Base-by-base conservation (phyloP, 2,888 invertebrate species). In the Torymus aiolomorphi region DNA sequence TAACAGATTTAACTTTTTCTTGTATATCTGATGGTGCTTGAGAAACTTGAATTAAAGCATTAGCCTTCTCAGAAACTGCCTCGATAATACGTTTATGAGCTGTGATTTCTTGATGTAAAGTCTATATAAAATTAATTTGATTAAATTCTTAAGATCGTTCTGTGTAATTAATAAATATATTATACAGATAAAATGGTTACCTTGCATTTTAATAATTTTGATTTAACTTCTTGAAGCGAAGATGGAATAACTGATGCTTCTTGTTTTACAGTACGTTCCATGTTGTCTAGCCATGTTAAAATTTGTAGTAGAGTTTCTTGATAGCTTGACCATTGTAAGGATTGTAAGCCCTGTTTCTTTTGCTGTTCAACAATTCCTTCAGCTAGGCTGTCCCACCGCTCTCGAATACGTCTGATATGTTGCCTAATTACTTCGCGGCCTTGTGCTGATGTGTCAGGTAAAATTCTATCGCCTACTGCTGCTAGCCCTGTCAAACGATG, bases 21-120 rank as follows among this genome's bases (percentile, higher is more conserved):
- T 94, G 92, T 83, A 96, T 94, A 88, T 95, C 94, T 0, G 86
- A 84, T 10, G 89, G 88, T 12, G 91, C 91, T 85, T 92, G 92
- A 56, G 93, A 91, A 63, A 92, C 92, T 83, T 94, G 92, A 71
- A 94, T 92, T 13, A 95, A 89, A 18, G 93, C 93, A 84, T 95
- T 94, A 0, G 97, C 97, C 90, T 97, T 98, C 87, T 97, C 97
- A 10, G 95, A 95, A 1, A 98, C 94, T 5, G 95, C 95, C 91
- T 98, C 98, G 61, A 98, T 95, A 5, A 97, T 95, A 84, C 97
- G 92, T 89, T 97, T 97, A 88, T 98, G 96, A 0, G 97, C 95
- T 78, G 94, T 91, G 31, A 97, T 96, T 91, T 98, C 98, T 91
- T 98, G 97, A 74, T 96, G 93, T 66, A 95, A 92, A 0, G 96